Percentiles rank a stretch among this genome's conserved stretches.
These are phyloP conservation scores for Rhea pennata DNA, from an alignment of 2,113 vertebrate genomes.

Conservation along the genomic window DNA sequence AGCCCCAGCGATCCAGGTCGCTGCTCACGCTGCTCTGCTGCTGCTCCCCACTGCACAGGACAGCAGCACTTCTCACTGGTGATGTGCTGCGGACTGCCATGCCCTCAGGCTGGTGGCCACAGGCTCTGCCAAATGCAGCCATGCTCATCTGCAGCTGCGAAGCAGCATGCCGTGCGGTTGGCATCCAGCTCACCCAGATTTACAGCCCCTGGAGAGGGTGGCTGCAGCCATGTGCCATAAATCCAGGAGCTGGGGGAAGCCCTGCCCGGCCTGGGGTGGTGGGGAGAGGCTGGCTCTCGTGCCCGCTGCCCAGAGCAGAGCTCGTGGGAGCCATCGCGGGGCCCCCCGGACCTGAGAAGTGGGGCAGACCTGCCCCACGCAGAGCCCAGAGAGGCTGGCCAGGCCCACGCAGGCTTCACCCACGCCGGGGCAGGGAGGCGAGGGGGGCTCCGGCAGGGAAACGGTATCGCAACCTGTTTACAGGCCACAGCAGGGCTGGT, in stretches of 20 bases:
- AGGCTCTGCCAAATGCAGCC: neutral
- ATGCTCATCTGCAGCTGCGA: neutral
- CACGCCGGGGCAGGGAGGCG: fast-evolving
- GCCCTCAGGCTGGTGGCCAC: neutral
- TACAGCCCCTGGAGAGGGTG: neutral
- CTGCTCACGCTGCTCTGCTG: neutral
- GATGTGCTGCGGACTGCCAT: neutral
- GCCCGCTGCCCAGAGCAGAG: neutral
- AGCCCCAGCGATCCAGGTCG: too few species aligned
- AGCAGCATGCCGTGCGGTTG: fast-evolving
- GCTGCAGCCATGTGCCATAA: neutral
- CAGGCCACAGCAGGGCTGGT: neutral
- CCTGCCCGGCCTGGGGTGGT: neutral
- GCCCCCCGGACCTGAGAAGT: fast-evolving
- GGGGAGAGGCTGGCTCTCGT: neutral
- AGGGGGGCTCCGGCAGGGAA: neutral
- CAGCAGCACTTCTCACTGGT: neutral
- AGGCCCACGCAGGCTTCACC: too few species aligned
- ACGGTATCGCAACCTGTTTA: fast-evolving
- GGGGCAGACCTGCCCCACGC: neutral
- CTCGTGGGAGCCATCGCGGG: fast-evolving
- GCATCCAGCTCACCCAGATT: neutral
- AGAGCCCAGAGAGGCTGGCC: neutral
- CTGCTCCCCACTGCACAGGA: neutral
- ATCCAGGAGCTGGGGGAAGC: neutral